phyloP scores from a whole-genome alignment of 2,113 vertebrate species.

The Mustela nigripes region DNA sequence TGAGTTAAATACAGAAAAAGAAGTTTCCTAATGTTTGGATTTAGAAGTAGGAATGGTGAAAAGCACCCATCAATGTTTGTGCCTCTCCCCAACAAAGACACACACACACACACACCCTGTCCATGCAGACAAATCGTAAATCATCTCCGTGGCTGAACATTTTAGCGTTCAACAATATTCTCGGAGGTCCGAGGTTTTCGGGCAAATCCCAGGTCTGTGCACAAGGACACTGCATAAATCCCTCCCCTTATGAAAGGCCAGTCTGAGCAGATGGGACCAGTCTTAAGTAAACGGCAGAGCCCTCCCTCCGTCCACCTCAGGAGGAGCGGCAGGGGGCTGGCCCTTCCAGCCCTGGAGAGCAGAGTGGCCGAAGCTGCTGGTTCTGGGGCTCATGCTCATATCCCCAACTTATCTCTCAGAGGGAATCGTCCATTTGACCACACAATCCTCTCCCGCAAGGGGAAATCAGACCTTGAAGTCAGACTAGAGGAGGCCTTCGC shows the following conservation, averaged over 20 bases:
- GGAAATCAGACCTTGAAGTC: conserved; percentile 35
- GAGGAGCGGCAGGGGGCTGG: conserved; percentile 12
- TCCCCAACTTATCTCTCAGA: conserved; percentile 63
- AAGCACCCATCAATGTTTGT: background rate
- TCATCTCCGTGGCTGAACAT: conserved; percentile 72
- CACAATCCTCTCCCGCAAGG: conserved; percentile 20
- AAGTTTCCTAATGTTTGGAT: conserved; percentile 70
- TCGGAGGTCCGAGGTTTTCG: conserved; percentile 83
- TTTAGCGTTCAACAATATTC: conserved; percentile 78
- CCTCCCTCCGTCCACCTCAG: conserved; percentile 64
- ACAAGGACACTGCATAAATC: conserved; percentile 84
- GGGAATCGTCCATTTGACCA: conserved; percentile 38
- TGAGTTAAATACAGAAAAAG: conserved; percentile 55
- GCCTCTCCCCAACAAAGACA: background rate
- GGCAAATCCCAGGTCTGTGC: conserved; percentile 83
- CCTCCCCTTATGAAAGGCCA: conserved; percentile 84
- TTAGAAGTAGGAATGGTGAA: conserved; percentile 28
- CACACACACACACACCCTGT: background rate
- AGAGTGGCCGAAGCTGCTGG: conserved; percentile 56
- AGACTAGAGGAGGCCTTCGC: background rate
- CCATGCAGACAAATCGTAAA: conserved; percentile 72
- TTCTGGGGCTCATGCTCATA: conserved; percentile 57
- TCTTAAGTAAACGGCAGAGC: conserved; percentile 81
- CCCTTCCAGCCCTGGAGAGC: background rate
- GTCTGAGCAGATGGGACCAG: conserved; percentile 83